phyloP scores from a whole-genome alignment of 1,140 invertebrate genomes.

The Coelopa frigida region DNA sequence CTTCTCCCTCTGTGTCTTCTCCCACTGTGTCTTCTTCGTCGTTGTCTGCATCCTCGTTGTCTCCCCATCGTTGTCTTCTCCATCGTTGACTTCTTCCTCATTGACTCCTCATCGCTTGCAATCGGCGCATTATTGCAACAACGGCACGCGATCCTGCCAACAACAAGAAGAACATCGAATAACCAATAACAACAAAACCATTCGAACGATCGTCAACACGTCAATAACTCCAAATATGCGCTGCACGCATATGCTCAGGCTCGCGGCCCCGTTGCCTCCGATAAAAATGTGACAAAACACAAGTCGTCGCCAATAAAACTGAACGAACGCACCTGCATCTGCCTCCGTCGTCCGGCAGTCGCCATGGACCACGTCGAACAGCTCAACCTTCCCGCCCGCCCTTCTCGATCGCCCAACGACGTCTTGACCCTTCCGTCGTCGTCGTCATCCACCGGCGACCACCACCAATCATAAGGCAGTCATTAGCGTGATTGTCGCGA shows the following conservation, averaged over 20 bases:
- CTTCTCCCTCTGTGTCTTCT: too few species aligned
- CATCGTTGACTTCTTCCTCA: too few species aligned
- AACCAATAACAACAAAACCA: constrained; percentile 8
- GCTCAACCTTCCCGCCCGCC: neutral
- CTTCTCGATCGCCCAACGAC: neutral
- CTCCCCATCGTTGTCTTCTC: too few species aligned
- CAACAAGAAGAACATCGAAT: constrained; percentile 8
- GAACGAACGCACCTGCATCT: neutral
- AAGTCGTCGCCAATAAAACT: constrained; percentile 4
- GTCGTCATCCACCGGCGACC: neutral
- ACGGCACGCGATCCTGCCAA: constrained; percentile 2
- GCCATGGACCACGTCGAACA: neutral
- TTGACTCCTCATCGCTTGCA: neutral
- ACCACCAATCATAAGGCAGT: neutral
- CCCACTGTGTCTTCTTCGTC: too few species aligned
- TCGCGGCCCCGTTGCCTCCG: constrained; percentile 2
- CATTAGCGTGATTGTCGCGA: constrained; percentile 11
- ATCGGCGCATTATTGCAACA: neutral
- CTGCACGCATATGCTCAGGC: neutral
- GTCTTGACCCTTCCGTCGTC: neutral
- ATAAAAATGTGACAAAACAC: constrained; percentile 12
- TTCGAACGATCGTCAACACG: neutral
- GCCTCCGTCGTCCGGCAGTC: neutral
- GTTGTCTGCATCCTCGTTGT: too few species aligned
- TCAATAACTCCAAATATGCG: neutral